Base-by-base conservation (phyloP, 2,113 vertebrate genomes). In the Hepsetus odoe region DNA sequence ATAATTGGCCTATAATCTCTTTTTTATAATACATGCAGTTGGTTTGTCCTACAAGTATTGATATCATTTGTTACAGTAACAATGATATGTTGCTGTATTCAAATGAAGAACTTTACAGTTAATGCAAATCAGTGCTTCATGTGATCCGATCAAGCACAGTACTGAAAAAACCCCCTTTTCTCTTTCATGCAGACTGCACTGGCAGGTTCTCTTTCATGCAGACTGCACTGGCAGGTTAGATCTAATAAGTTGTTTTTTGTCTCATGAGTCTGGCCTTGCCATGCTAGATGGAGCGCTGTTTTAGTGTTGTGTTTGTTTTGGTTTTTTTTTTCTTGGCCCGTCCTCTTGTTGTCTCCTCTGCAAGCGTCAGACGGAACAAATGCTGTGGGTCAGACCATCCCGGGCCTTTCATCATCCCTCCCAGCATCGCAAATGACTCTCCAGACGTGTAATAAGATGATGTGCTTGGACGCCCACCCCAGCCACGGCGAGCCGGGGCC, bases 401-500 rank as follows among this genome's bases (percentile, higher is more conserved):
- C 12, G 2, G 62, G 71, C 35, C 55, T 72, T 72, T 49, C 46
- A 49, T 49, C 46, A 49, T 49, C 67, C 67, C 65, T 62, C 22
- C 30, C 11, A 74, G 32, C 24, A 62, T 73, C 74, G 65, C 55
- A 80, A 66, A 73, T 53, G 14, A 55, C 55, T 64, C 62, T 72
- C 58, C 11, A 32, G 68, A 74, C 58, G 70, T 74, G 71, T 84
- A 75, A 66, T 83, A 76, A 75, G 66, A 46, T 56, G 73, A 35
- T 73, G 59, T 35, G 26, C 38, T 55, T 76, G 33, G 73, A 53
- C 46, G 46, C 42, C 32, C 42, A 12, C 64, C 68, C 32, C 49
- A 51, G 67, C n/a, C 30, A 51, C 22, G 22, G 35, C 10, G n/a
- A 74, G 55, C 24, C 28, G 72, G 40, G 33, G 18, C 9, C 5